Conservation (phyloP, 2,888 invertebrate genomes). For the Ochropleura plecta region DNA sequence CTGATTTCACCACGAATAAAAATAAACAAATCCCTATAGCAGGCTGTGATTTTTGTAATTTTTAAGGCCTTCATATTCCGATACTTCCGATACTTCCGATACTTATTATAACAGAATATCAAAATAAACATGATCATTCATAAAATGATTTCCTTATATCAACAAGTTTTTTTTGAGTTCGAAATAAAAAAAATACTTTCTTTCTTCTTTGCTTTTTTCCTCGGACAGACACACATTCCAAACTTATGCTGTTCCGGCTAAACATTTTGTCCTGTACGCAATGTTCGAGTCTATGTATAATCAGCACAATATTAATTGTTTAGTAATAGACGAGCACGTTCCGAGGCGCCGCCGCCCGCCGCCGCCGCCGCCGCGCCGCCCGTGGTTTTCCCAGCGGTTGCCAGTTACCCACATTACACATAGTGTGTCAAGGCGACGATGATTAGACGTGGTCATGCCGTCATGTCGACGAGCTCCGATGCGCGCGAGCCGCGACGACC, state of each 20-base stretch:
- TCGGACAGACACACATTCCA: too few species aligned
- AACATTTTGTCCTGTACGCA: background rate
- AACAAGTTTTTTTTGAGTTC: too few species aligned
- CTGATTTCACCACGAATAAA: too few species aligned
- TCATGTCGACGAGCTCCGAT: background rate
- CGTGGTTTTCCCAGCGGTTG: slow-evolving; percentile 21
- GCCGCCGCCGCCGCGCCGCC: background rate
- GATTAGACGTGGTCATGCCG: slow-evolving; percentile 12
- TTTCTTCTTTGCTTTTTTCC: too few species aligned
- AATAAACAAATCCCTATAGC: too few species aligned
- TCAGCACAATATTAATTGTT: background rate
- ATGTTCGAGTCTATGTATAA: background rate
- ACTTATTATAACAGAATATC: too few species aligned
- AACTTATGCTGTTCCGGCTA: background rate
- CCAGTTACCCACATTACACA: background rate
- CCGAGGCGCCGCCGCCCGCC: background rate
- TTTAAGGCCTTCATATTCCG: too few species aligned
- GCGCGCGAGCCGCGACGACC: background rate
- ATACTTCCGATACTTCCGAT: too few species aligned
- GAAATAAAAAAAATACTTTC: too few species aligned
- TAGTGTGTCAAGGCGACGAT: slow-evolving; percentile 49
- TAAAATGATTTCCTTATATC: too few species aligned
- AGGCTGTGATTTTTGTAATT: too few species aligned
- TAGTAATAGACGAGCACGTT: slow-evolving; percentile 3
- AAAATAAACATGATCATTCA: too few species aligned